These are phyloP conservation scores for Leucopternis melanops DNA, from an alignment of 2,113 vertebrate species.

Conservation along the genomic window DNA sequence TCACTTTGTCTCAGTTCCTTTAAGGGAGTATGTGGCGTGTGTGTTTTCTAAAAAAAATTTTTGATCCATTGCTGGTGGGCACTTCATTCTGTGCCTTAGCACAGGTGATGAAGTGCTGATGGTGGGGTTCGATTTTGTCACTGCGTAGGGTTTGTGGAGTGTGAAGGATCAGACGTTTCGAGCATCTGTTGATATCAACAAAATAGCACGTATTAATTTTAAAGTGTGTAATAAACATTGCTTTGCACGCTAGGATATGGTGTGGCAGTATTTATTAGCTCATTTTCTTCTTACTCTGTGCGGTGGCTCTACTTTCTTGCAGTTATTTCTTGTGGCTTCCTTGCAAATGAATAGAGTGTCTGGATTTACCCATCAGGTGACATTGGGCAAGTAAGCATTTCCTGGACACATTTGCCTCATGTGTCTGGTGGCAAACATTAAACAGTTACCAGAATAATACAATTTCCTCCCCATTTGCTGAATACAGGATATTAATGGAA, in stretches of 20 bases:
- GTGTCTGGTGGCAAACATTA: not conserved
- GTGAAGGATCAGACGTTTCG: not conserved
- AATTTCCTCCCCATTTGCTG: not conserved
- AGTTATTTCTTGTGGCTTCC: not conserved
- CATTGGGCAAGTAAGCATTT: not conserved
- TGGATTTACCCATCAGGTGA: not conserved
- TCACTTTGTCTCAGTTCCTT: not conserved
- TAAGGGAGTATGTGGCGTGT: not conserved
- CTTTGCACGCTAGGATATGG: not conserved
- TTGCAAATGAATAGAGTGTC: not conserved
- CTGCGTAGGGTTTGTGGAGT: not conserved
- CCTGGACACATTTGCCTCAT: not conserved
- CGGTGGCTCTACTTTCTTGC: not conserved
- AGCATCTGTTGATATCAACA: not conserved
- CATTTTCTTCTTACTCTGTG: not conserved
- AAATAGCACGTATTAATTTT: not conserved
- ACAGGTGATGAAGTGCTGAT: accelerated
- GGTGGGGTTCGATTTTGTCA: not conserved
- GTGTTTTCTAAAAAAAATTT: not conserved
- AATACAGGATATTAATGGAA: not conserved
- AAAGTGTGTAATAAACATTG: not conserved
- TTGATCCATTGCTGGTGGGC: not conserved
- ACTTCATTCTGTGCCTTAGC: not conserved
- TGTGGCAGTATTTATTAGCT: not conserved
- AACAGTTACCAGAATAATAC: not conserved